Conservation (phyloP, 2,797 vertebrate genomes). For the Argentina silus region DNA sequence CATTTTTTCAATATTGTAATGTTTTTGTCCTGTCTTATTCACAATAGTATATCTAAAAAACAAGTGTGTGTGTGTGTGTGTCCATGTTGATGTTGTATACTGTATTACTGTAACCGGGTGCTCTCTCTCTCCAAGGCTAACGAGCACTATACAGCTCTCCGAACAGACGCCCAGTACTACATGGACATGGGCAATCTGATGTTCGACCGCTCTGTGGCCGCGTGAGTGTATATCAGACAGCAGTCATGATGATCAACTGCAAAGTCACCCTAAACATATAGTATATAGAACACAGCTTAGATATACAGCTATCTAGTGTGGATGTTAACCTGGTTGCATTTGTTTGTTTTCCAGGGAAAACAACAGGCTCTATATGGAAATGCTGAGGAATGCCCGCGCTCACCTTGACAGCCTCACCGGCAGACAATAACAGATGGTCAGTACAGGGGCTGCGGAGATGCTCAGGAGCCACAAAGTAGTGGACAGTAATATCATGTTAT, state of each 20-base stretch:
- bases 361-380: slow-evolving; percentile 70
- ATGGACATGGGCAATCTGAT: slow-evolving; percentile 73
- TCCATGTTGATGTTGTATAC: not conserved
- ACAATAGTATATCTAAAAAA: not conserved
- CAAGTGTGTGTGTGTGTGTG: not conserved
- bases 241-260: not conserved
- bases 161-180: slow-evolving; percentile 71
- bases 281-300: not conserved
- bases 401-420: slow-evolving; percentile 66
- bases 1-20: not conserved
- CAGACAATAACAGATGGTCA: slow-evolving; percentile 39
- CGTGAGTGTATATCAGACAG: slow-evolving; percentile 54
- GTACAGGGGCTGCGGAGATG: not conserved
- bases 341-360: slow-evolving; percentile 64
- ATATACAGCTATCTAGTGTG: not conserved
- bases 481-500: not conserved
- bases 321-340: not conserved
- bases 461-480: not conserved
- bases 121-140: slow-evolving; percentile 56
- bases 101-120: not conserved
- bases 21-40: not conserved
- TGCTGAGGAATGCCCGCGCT: slow-evolving; percentile 64
- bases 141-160: slow-evolving; percentile 70
- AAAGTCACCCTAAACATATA: not conserved
- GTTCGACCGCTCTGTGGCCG: slow-evolving; percentile 70